phyloP scores from a whole-genome alignment of 2,888 invertebrate species.

The Apodemia zela region DNA sequence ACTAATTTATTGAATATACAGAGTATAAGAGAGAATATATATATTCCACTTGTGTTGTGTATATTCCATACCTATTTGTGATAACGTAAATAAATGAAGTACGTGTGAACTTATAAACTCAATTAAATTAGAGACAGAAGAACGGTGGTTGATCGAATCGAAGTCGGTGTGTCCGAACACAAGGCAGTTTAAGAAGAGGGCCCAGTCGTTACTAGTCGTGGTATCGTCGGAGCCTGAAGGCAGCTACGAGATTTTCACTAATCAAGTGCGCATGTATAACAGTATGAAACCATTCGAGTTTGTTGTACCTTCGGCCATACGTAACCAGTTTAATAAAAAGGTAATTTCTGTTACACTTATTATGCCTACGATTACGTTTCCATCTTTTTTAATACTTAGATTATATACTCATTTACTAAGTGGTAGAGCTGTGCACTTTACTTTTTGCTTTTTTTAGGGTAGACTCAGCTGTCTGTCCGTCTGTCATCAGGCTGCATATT shows the following conservation, averaged over 20 bases:
- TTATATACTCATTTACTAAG: no score
- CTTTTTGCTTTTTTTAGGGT: no score
- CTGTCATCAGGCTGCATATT: no score
- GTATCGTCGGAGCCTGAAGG: conserved; percentile 91
- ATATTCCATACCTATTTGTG: no score
- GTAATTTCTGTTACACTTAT: conserved; percentile 17
- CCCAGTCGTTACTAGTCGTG: conserved; percentile 92
- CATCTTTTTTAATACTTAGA: no score
- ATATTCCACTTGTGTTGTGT: no score
- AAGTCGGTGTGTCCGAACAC: conserved; percentile 80
- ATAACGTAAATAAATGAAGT: no score
- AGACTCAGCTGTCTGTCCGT: no score
- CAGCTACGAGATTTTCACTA: conserved; percentile 88
- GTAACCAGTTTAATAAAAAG: conserved; percentile 75
- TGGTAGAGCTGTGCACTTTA: no score
- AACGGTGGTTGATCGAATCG: conserved; percentile 59
- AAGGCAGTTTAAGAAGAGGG: conserved; percentile 83
- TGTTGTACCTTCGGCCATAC: conserved; percentile 81
- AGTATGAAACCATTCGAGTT: conserved; percentile 90
- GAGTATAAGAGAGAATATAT: no score
- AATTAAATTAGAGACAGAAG: conserved; percentile 43
- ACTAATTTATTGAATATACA: no score
- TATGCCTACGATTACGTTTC: no score
- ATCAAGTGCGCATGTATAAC: conserved; percentile 89
- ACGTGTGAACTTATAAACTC: background rate